Evolutionary conservation across 92 coral and sea anemone species (phyloP).

Genomic region (Zoanthus sociatus): DNA sequence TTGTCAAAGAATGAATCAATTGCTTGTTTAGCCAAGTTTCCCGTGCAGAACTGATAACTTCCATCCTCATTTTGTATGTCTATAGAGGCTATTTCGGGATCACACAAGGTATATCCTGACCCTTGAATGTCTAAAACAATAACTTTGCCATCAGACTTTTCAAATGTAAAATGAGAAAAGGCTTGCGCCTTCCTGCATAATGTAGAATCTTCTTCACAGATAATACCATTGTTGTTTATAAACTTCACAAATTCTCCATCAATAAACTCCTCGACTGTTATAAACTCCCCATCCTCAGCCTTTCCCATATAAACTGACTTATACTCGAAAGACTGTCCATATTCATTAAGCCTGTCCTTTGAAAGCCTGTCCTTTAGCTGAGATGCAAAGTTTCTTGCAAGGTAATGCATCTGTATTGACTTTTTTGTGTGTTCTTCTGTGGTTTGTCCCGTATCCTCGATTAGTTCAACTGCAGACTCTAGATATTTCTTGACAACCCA

Average conservation of each 20-base stretch:
- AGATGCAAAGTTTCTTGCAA: slow-evolving; percentile 39
- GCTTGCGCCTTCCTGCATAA: slow-evolving; percentile 62
- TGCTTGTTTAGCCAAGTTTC: slow-evolving; percentile 65
- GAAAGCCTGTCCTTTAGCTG: slow-evolving; percentile 58
- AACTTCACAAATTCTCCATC: slow-evolving; percentile 61
- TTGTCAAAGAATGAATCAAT: slow-evolving; percentile 52
- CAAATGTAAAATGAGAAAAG: too few species aligned
- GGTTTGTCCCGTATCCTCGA: not conserved
- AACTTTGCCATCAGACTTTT: too few species aligned
- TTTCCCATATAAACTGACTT: slow-evolving; percentile 64
- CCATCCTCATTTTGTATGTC: slow-evolving; percentile 57
- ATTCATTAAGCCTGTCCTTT: slow-evolving; percentile 52
- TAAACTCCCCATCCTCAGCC: slow-evolving; percentile 55
- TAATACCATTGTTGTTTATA: slow-evolving; percentile 65
- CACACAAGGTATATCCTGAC: slow-evolving; percentile 63
- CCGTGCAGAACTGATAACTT: slow-evolving; percentile 62
- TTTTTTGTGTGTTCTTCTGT: not conserved
- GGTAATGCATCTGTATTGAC: slow-evolving; percentile 38
- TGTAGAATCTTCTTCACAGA: slow-evolving; percentile 61
- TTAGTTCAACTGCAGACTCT: not conserved
- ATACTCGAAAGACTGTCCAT: slow-evolving; percentile 55
- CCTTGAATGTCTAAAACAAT: slow-evolving; percentile 49
- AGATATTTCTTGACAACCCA: slow-evolving; percentile 64
- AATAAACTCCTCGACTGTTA: slow-evolving; percentile 64
- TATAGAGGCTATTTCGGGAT: slow-evolving; percentile 69